Evolutionary conservation across 2,888 invertebrate species (phyloP), one percentile per base, ranked within the genome.

Genomic region (Himalopsyche anomala): DNA sequence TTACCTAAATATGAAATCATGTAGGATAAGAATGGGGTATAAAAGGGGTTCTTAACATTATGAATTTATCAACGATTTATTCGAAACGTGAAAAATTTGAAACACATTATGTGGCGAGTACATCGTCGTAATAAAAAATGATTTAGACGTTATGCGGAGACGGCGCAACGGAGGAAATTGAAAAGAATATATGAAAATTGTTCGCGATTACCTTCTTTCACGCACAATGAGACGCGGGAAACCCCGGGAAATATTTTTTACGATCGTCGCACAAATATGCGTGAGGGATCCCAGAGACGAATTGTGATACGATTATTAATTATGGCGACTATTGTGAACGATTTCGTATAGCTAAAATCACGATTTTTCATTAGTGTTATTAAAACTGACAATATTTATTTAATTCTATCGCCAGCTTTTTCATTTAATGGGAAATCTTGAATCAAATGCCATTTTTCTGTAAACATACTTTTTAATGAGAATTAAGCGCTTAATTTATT

Each of bases 141-240:
- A 74, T 74, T 74, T 74, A 74, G 74, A 36, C 51, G 51, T 51
- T 15, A 51, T 74, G 12, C 28, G 74, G 12, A 36, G 62, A 12
- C 74, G 74, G 38, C 19, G 74, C 5, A 36, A 15, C 74, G 74
- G 8, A 74, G 74, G 74, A 74, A 74, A 74, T 74, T 74, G 74
- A 74, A 74, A 74, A 74, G 74, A 74, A 74, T 74, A 74, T 74
- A 38, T 74, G 74, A 74, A 74, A 74, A 74, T 74, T 74, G 74
- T 74, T 12, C 74, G 38, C 74, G 74, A 74, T 74, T 74, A 36
- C 74, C 36, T 74, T 36, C 74, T 74, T 74, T 74, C 74, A 74
- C 74, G 74, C 74, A 74, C 74, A 74, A 74, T 74, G 36, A 36
- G 74, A 74, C 36, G 36, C 36, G 74, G 15, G 36, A 74, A 74